Conservation (phyloP, 2,797 vertebrate species). For the Crypturellus tataupa region DNA sequence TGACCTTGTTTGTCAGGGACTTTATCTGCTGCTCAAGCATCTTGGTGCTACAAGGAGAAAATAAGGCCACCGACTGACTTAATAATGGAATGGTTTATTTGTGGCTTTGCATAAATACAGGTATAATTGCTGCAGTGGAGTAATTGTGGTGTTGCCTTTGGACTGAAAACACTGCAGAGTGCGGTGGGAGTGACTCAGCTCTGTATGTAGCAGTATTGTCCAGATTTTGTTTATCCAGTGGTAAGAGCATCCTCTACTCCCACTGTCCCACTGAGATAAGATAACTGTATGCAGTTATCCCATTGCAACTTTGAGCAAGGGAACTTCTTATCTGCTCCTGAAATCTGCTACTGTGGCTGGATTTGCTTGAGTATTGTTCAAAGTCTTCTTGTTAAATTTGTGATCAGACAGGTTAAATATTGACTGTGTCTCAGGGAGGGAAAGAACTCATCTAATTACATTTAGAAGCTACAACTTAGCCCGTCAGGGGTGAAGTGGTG, state of each 20-base stretch:
- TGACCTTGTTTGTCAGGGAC: not conserved
- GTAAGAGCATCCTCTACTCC: not conserved
- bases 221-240: not conserved
- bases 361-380: not conserved
- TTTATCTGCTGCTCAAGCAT: not conserved
- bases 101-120: not conserved
- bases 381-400: not conserved
- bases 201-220: not conserved
- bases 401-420: not conserved
- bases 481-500: not conserved
- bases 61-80: not conserved
- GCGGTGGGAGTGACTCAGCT: not conserved
- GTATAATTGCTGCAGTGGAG: not conserved
- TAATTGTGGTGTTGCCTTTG: accelerated
- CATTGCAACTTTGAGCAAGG: not conserved
- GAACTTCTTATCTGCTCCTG: not conserved
- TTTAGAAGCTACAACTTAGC: accelerated
- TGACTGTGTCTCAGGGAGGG: not conserved
- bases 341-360: not conserved
- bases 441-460: not conserved
- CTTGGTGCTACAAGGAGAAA: not conserved
- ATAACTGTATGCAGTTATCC: not conserved
- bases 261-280: not conserved
- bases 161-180: not conserved
- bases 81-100: not conserved